Percentiles rank a stretch among this genome's conserved stretches.
phyloP scores from a whole-genome alignment of 1,140 invertebrate species.

The Drosophila leontia region DNA sequence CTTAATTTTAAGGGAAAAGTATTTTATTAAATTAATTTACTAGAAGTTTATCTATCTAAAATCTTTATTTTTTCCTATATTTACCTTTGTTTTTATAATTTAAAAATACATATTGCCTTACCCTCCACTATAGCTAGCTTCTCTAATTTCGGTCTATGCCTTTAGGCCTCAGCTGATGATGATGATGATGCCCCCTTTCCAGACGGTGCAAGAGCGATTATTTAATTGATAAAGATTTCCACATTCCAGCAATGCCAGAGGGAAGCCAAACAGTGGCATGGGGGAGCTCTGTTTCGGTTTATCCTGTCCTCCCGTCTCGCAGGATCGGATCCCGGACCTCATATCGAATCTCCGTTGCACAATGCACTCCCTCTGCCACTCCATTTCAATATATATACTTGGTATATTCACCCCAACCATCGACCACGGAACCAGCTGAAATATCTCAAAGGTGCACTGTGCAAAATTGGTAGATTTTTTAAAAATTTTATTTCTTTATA shows the following conservation, averaged over 20 bases:
- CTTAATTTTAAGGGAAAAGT: not conserved
- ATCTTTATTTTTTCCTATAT: not conserved
- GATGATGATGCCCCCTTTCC: conserved; percentile 32
- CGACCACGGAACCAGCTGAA: conserved; percentile 44
- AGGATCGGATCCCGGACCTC: conserved; percentile 55
- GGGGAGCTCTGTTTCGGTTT: conserved; percentile 50
- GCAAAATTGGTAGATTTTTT: not conserved
- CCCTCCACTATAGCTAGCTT: not conserved
- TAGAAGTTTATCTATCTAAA: not conserved
- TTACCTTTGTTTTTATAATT: not conserved
- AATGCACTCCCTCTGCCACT: conserved; percentile 46
- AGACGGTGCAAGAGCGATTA: conserved; percentile 45
- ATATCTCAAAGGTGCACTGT: not conserved
- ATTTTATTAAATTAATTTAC: not conserved
- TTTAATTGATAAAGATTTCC: conserved; percentile 82
- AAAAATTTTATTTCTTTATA: not conserved
- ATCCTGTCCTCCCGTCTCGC: conserved; percentile 70
- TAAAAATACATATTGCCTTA: not conserved
- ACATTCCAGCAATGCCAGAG: conserved; percentile 66
- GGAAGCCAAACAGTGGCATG: conserved; percentile 66
- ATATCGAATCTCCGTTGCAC: conserved; percentile 77
- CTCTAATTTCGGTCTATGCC: conserved; percentile 38
- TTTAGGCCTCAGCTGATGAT: conserved; percentile 43
- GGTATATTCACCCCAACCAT: conserved; percentile 16
- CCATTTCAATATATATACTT: conserved; percentile 11